Conservation (phyloP, 2,888 invertebrate species). For the Himalopsyche japonica region DNA sequence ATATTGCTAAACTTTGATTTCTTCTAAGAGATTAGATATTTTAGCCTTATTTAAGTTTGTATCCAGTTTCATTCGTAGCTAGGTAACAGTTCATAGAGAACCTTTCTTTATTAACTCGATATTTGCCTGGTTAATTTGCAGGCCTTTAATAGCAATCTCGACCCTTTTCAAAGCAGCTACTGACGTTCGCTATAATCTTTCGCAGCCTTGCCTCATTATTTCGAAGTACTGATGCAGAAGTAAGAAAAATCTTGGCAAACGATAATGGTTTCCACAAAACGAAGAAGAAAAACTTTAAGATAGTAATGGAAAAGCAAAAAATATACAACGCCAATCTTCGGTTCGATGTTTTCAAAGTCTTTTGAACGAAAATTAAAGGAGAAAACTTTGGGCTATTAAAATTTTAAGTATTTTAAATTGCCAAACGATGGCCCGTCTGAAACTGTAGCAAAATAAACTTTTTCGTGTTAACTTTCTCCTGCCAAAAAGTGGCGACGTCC, state of each 20-base stretch:
- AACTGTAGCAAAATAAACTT: too few species aligned
- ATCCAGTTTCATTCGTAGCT: too few species aligned
- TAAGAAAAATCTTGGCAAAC: conserved; percentile 29
- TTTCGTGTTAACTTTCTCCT: too few species aligned
- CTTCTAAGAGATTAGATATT: too few species aligned
- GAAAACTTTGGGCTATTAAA: background rate
- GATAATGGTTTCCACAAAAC: conserved; percentile 22
- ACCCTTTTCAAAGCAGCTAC: background rate
- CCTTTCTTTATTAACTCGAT: too few species aligned
- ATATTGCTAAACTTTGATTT: too few species aligned
- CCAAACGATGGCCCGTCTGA: too few species aligned
- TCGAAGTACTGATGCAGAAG: conserved; percentile 30
- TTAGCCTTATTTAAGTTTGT: too few species aligned
- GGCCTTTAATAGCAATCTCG: background rate
- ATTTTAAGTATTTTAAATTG: too few species aligned
- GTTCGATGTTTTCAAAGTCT: background rate
- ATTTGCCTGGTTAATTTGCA: background rate
- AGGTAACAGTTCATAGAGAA: too few species aligned
- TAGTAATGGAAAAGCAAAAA: conserved; percentile 12
- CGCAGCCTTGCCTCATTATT: conserved; percentile 27
- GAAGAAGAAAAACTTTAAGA: background rate
- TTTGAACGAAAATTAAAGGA: conserved; percentile 11
- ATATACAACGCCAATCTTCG: background rate
- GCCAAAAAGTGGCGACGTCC: too few species aligned
- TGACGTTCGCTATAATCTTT: background rate